These are phyloP conservation scores for Notocelia uddmanniana DNA, from an alignment of 2,888 invertebrate species.

Conservation along the genomic window DNA sequence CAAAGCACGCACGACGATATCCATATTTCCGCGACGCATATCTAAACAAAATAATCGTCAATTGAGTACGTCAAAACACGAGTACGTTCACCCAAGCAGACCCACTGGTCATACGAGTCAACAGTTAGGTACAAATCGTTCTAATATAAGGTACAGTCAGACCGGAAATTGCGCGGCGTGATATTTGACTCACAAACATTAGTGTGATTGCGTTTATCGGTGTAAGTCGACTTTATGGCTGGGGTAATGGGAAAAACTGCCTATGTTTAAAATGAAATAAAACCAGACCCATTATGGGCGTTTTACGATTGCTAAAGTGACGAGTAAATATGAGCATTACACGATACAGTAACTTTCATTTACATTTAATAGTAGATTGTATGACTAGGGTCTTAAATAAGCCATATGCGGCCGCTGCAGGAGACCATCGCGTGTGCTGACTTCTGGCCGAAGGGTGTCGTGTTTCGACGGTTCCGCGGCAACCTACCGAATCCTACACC, in stretches of 20 bases:
- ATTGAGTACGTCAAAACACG: no score
- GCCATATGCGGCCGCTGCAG: no score
- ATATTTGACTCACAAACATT: constrained; percentile 39
- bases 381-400: no score
- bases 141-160: neutral
- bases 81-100: neutral
- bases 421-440: no score
- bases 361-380: no score
- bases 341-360: neutral
- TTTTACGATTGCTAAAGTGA: neutral
- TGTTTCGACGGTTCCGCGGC: no score
- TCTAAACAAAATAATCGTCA: no score
- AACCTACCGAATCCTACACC: no score
- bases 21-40: no score
- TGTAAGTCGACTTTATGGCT: constrained; percentile 5
- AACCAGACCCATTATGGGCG: neutral
- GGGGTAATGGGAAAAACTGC: constrained; percentile 22
- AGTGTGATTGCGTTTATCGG: constrained; percentile 36
- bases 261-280: constrained; percentile 19
- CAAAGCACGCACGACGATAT: no score
- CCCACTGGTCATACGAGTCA: neutral
- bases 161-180: constrained; percentile 33
- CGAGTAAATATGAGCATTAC: neutral
- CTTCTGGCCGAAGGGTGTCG: no score
- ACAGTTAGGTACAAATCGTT: neutral